Evolutionary conservation across 2,113 vertebrate species (phyloP).

Genomic region (Malurus alboscapulatus): DNA sequence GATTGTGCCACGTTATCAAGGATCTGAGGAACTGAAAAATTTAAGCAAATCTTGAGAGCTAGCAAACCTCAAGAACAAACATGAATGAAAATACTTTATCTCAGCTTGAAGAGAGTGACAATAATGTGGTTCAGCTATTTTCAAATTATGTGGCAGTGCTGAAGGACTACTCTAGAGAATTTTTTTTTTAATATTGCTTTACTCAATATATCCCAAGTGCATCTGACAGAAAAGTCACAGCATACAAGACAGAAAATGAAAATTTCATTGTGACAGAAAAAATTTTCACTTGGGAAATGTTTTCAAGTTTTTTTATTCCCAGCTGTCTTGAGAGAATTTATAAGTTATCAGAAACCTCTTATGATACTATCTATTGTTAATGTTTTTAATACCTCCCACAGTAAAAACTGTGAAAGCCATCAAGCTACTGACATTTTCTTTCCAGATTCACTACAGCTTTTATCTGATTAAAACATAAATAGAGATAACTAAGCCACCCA

Average conservation of each 20-base stretch:
- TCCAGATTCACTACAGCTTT: not conserved
- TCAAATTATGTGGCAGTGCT: not conserved
- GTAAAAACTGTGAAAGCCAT: slow-evolving; percentile 41
- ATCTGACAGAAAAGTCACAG: slow-evolving; percentile 18
- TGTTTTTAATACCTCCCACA: slow-evolving; percentile 48
- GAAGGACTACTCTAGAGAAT: not conserved
- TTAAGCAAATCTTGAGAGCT: not conserved
- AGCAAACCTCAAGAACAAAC: not conserved
- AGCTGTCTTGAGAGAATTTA: slow-evolving; percentile 14
- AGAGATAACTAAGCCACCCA: not conserved
- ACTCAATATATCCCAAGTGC: not conserved
- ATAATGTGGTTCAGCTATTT: not conserved
- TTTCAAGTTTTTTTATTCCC: slow-evolving; percentile 31
- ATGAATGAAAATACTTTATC: not conserved
- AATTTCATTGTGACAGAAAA: slow-evolving; percentile 39
- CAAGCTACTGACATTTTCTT: slow-evolving; percentile 42
- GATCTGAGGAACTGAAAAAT: not conserved
- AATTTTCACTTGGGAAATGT: slow-evolving; percentile 31
- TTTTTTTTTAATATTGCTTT: slow-evolving; percentile 21
- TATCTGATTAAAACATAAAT: slow-evolving; percentile 46
- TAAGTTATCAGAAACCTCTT: slow-evolving; percentile 32
- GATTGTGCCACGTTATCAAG: not conserved
- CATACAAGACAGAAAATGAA: slow-evolving; percentile 24
- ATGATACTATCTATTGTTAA: slow-evolving; percentile 45
- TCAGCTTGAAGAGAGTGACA: not conserved